Percentiles rank a stretch among this genome's conserved stretches.
Conservation (phyloP, 1,140 invertebrate species). For the Drosophila aff. region DNA sequence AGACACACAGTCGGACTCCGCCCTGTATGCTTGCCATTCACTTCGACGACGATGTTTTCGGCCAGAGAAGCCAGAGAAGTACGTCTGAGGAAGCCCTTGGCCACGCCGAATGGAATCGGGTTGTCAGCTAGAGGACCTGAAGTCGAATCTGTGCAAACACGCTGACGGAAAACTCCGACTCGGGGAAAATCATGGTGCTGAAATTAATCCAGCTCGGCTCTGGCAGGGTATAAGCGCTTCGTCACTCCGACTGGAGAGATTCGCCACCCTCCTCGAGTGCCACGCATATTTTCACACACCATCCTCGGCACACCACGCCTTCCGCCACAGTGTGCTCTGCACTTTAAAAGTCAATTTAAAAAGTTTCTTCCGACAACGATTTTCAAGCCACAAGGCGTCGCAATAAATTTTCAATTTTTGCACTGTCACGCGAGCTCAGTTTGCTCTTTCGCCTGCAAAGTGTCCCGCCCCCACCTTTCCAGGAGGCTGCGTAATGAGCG, state of each 20-base stretch:
- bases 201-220: constrained; percentile 10
- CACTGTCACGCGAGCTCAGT: constrained; percentile 65
- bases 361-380: constrained; percentile 53
- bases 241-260: constrained; percentile 22
- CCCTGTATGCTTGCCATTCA: neutral
- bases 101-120: neutral
- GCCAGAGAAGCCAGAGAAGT: constrained; percentile 12
- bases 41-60: constrained; percentile 19
- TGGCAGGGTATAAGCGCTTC: constrained; percentile 14
- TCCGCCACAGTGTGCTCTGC: constrained; percentile 22
- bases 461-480: constrained; percentile 14
- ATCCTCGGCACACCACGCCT: constrained; percentile 4
- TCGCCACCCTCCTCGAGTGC: constrained; percentile 3
- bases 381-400: constrained; percentile 62
- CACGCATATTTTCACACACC: constrained; percentile 14
- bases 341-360: constrained; percentile 79
- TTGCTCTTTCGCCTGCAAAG: constrained; percentile 12
- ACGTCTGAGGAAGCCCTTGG: constrained; percentile 5
- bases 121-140: constrained; percentile 6
- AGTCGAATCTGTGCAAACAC: constrained; percentile 1
- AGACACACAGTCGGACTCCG: constrained; percentile 6
- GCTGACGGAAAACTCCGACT: neutral
- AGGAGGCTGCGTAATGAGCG: constrained; percentile 69
- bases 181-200: constrained; percentile 4
- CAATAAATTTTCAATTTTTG: constrained; percentile 82